phyloP scores from a whole-genome alignment of 2,888 invertebrate genomes.

The Schrankia costaestrigalis region DNA sequence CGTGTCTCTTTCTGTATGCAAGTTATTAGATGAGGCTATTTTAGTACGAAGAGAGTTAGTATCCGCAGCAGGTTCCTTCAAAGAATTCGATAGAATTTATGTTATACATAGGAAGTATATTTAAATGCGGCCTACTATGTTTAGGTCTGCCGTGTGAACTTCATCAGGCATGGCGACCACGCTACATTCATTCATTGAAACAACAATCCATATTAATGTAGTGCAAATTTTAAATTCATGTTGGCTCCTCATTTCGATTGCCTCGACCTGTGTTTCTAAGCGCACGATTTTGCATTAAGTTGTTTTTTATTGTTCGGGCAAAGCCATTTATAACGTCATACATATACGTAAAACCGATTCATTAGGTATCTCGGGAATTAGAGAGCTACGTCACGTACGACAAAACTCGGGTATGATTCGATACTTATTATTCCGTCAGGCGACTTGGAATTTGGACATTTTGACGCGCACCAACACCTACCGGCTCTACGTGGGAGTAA shows the following conservation, averaged over 20 bases:
- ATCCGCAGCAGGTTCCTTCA: conserved; percentile 73
- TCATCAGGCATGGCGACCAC: conserved; percentile 78
- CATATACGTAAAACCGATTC: conserved; percentile 59
- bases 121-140: conserved; percentile 77
- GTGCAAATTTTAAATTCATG: conserved; percentile 80
- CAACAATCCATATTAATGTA: conserved; percentile 80
- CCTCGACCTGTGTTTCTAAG: conserved; percentile 68
- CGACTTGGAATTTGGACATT: conserved; percentile 46
- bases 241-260: conserved; percentile 71
- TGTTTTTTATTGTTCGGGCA: conserved; percentile 72
- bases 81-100: conserved; percentile 75
- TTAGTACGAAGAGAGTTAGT: conserved; percentile 58
- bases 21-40: conserved; percentile 70
- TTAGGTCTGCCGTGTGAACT: conserved; percentile 78
- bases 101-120: conserved; percentile 79
- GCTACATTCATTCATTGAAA: conserved; percentile 78
- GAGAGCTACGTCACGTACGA: conserved; percentile 51
- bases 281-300: conserved; percentile 76
- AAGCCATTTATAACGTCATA: conserved; percentile 69
- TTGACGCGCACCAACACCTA: conserved; percentile 32
- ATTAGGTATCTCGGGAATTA: conserved; percentile 58
- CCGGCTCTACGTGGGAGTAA: conserved; percentile 41
- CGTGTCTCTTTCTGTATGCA: conserved; percentile 53
- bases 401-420: conserved; percentile 39
- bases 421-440: conserved; percentile 47